Evolutionary conservation across 2,797 vertebrate genomes (phyloP).

Genomic region (Spinus olivaceus): DNA sequence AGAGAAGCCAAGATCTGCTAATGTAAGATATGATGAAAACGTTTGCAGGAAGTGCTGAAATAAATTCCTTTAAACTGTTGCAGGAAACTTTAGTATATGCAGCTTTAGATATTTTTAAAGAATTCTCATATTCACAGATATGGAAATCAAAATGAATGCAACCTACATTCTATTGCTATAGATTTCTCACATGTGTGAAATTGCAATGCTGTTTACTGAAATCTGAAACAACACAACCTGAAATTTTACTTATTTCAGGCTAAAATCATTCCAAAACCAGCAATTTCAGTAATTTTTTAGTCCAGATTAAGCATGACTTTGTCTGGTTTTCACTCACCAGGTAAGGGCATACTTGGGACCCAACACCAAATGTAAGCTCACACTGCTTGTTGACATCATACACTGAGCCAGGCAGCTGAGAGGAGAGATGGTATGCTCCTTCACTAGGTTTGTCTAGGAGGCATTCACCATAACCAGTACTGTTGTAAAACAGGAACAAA

Average conservation of each 20-base stretch:
- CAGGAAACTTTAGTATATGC: background rate
- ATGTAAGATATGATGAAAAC: background rate
- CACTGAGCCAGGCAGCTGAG: constrained; percentile 87
- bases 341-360: constrained; percentile 95
- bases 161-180: background rate
- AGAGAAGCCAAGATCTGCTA: background rate
- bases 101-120: background rate
- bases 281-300: background rate
- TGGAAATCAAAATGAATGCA: background rate
- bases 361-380: constrained; percentile 93
- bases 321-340: constrained; percentile 78
- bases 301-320: background rate
- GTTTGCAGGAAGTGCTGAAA: background rate
- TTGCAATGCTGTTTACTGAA: background rate
- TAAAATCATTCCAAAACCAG: background rate
- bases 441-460: constrained; percentile 90
- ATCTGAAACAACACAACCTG: background rate
- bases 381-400: constrained; percentile 95
- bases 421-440: constrained; percentile 83
- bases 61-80: background rate
- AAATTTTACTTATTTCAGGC: background rate
- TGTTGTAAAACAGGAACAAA: constrained; percentile 53
- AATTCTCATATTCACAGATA: background rate
- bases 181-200: background rate
- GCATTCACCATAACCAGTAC: constrained; percentile 95